Evolutionary conservation across 2,113 vertebrate species (phyloP).

Genomic region (Delphinapterus leucas): DNA sequence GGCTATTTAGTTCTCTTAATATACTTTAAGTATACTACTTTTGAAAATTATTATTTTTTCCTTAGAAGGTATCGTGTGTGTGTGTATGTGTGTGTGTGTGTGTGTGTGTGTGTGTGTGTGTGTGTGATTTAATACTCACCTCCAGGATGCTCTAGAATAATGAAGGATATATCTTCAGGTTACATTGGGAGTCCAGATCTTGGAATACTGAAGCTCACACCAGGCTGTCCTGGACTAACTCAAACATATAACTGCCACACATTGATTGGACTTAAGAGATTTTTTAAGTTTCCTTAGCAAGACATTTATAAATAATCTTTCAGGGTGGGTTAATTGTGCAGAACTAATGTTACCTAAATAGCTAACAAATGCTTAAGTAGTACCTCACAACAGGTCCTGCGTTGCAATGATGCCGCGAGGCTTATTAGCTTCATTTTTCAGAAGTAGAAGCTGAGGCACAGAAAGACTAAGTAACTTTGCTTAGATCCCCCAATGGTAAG

Average conservation of each 20-base stretch:
- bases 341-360: background rate
- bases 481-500: background rate
- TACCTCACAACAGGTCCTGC: background rate
- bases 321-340: background rate
- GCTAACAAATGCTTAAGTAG: background rate
- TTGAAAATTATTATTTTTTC: background rate
- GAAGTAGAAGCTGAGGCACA: background rate
- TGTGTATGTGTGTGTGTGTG: background rate
- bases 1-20: background rate
- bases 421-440: background rate
- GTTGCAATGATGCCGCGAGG: background rate
- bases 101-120: background rate
- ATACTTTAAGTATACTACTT: background rate
- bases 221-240: background rate
- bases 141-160: background rate
- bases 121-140: background rate
- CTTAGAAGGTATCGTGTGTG: background rate
- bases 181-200: background rate
- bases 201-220: background rate
- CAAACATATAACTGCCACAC: background rate
- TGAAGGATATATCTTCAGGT: background rate
- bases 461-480: background rate
- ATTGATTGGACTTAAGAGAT: background rate
- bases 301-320: background rate
- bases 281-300: background rate